These are phyloP conservation scores for Blennius ocellaris DNA, from an alignment of 2,113 vertebrate genomes.

Conservation along the genomic window DNA sequence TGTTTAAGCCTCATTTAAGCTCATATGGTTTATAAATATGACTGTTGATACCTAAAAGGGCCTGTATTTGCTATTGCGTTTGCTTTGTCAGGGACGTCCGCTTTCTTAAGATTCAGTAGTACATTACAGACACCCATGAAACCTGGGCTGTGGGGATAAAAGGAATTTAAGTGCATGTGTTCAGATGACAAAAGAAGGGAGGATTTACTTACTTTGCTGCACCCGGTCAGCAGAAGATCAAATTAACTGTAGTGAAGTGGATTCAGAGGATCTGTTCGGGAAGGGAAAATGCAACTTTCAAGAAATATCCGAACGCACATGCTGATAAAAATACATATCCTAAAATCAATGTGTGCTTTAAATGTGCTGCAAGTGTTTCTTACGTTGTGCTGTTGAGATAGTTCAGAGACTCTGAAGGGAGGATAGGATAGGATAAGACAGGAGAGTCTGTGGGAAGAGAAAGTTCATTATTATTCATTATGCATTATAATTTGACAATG, in stretches of 20 bases:
- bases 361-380: constrained; percentile 23
- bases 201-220: constrained; percentile 50
- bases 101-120: background rate
- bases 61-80: background rate
- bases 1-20: background rate
- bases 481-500: background rate
- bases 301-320: constrained; percentile 1
- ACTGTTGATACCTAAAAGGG: background rate
- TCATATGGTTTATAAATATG: background rate
- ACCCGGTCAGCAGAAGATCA: constrained; percentile 31
- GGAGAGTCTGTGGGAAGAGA: constrained; percentile 46
- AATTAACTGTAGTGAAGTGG: background rate
- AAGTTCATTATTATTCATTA: too few species aligned
- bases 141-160: background rate
- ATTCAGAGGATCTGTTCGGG: constrained; percentile 42
- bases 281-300: constrained; percentile 6
- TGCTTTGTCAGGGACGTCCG: background rate
- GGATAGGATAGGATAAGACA: constrained; percentile 4
- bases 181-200: background rate
- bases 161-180: background rate
- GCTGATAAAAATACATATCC: background rate
- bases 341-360: background rate
- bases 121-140: background rate
- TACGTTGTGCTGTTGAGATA: constrained; percentile 44
- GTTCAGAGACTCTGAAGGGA: constrained; percentile 29